Evolutionary conservation across 2,888 invertebrate genomes (phyloP), one percentile per base, ranked within the genome.

Genomic region (Limnephilus lunatus): DNA sequence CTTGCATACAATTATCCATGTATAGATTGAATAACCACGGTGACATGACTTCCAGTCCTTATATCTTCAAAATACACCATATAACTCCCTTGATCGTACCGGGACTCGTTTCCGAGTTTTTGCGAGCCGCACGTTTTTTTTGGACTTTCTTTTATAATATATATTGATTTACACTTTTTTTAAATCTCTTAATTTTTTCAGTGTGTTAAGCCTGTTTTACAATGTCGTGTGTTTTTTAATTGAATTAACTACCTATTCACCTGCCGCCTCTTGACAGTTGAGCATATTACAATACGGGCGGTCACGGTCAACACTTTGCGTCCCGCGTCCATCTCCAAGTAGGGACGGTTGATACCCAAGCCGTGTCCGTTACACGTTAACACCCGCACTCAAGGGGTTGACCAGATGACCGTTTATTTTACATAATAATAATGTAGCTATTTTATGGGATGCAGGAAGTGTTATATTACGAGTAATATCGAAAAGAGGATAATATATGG

Each of bases 221-320:
- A n/a, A n/a, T 7, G n/a, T 68, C 25, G 68, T n/a, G 25, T 68
- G 68, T 9, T 19, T 68, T 68, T 68, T 68, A 25, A 68, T 19
- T 68, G 19, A 68, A 68, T 68, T 68, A n/a, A n/a, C 5, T n/a
- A n/a, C n/a, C n/a, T n/a, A 68, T 25, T 68, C 68, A 68, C 68
- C 68, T 68, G 32, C 82, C 32, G 82, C 82, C 30, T 15, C 30
- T 32, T 12, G 30, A 44, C 30, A 39, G 39, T 44, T 44, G 85
- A 30, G 39, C 85, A 39, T 44, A 44, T 44, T 44, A 44, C 44
- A 44, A 39, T 44, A 83, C 83, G 9, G 44, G 30, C 85, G 85
- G 85, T 86, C 85, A 86, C 44, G 85, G 85, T 86, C 85, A 86
- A 86, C 85, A 86, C 85, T 86, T 86, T n/a, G 85, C 85, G n/a